Evolutionary conservation across 2,797 vertebrate species (phyloP), one percentile per base, ranked within the genome.

Genomic region (Nyctibius grandis): DNA sequence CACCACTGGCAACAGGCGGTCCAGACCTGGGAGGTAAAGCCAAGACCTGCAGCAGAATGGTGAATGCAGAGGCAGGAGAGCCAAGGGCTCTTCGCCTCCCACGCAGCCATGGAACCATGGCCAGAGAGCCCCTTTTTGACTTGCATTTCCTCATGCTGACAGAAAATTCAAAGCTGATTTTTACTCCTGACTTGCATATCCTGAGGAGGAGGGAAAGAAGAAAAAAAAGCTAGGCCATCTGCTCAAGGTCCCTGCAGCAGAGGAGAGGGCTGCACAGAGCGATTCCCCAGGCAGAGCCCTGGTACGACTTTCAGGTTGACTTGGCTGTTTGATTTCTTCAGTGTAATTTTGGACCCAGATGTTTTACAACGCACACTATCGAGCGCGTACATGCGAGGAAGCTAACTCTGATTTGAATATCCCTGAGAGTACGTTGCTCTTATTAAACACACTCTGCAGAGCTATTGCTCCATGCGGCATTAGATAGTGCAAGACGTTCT

Each of bases 381-480:
- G 0, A 93, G 89, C 2, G 29, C 1, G 0, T 80, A 92, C 73
- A 83, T 61, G 79, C 4, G 19, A 93, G 75, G 89, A 97, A 96
- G 85, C 79, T 42, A 90, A 82, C 83, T 94, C 79, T 8, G 3
- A 94, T 95, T 51, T 93, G 94, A 95, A 92, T 89, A 95, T 95
- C 87, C 95, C 94, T 83, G 61, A 95, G 94, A 96, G 93, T 80
- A 87, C 93, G 91, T 48, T 61, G 87, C 93, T 95, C 87, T 79
- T 88, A 93, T 82, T 95, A 95, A 97, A 87, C 89, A 64, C 88
- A 91, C 96, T 95, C 95, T 48, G 74, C 85, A 95, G 96, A 94
- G 80, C 91, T 85, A 93, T 93, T 87, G 83, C 92, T 95, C 88
- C 73, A 87, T 87, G 91, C 48, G 0, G 90, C 90, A 96, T 85